Evolutionary conservation across 2,113 vertebrate genomes (phyloP).

Genomic region (Mormyrus lacerda): DNA sequence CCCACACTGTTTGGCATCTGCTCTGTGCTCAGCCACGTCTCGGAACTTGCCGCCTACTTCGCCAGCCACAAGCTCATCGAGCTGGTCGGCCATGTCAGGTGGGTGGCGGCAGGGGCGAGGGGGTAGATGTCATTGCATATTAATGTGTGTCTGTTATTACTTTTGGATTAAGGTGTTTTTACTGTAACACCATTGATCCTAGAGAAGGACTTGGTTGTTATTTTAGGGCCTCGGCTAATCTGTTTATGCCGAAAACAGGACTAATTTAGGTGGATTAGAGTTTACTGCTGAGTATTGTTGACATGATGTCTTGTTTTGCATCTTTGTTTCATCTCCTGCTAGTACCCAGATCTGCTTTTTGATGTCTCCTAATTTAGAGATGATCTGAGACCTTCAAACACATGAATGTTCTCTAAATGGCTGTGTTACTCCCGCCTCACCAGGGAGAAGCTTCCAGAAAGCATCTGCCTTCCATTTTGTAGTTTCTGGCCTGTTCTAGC

Average conservation of each 20-base stretch:
- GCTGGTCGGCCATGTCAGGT: conserved; percentile 95
- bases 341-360: neutral
- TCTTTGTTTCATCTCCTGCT: neutral
- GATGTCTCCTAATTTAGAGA: neutral
- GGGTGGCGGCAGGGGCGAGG: conserved; percentile 31
- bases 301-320: neutral
- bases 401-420: neutral
- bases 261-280: neutral
- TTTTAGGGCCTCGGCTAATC: neutral
- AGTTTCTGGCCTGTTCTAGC: neutral
- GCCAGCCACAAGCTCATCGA: conserved; percentile 97
- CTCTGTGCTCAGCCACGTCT: conserved; percentile 84
- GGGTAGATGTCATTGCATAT: neutral
- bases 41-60: conserved; percentile 90
- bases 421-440: neutral
- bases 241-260: neutral
- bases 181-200: neutral
- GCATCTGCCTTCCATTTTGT: neutral
- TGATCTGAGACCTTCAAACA: neutral
- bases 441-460: neutral
- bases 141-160: neutral
- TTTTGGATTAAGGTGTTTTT: neutral
- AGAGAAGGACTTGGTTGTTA: neutral
- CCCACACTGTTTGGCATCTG: conserved; percentile 94
- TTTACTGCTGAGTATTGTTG: neutral